Percentiles rank a stretch among this genome's conserved stretches.
phyloP scores from a whole-genome alignment of 2,888 invertebrate genomes.

The Salpingus planirostris region DNA sequence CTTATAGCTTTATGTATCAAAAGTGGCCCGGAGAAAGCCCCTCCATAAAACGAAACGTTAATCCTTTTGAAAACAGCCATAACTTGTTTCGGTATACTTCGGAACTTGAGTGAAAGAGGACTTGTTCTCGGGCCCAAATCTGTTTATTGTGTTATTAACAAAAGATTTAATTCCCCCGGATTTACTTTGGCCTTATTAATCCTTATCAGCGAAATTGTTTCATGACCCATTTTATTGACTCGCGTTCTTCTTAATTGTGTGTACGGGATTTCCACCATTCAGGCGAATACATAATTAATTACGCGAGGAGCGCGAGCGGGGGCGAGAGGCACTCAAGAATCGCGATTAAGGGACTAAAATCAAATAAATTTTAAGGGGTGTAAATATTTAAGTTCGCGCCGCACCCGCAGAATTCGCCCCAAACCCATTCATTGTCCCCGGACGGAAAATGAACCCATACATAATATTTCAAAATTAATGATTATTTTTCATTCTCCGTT shows the following conservation, averaged over 20 bases:
- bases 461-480: no score
- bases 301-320: background rate
- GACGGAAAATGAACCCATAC: no score
- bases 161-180: conserved; percentile 16
- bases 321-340: background rate
- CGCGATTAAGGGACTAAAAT: no score
- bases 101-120: conserved; percentile 16
- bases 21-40: conserved; percentile 17
- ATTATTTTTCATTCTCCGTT: no score
- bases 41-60: conserved; percentile 29
- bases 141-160: conserved; percentile 15
- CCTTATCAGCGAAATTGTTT: conserved; percentile 14
- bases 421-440: no score
- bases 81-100: conserved; percentile 21
- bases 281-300: conserved; percentile 6
- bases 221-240: conserved; percentile 15
- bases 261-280: conserved; percentile 4
- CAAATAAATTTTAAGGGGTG: no score
- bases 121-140: conserved; percentile 14
- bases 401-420: no score
- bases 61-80: conserved; percentile 28
- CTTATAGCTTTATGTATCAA: conserved; percentile 6
- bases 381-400: no score
- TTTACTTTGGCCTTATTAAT: conserved; percentile 16
- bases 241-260: conserved; percentile 9